phyloP scores from a whole-genome alignment of 2,797 vertebrate genomes.

The Siniperca obscura region DNA sequence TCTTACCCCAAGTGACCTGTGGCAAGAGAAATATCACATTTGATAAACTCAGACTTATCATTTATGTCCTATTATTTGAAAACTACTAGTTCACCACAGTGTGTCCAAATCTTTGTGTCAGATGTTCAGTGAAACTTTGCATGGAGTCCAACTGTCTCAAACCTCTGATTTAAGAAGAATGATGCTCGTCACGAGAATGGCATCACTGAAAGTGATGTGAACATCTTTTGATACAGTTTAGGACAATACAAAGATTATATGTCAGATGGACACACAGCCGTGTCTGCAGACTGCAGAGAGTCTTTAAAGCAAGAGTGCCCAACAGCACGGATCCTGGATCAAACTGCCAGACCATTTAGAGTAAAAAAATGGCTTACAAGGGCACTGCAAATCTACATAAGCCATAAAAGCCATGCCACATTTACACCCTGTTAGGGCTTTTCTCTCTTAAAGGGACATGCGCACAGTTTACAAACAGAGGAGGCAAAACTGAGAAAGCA shows the following conservation, averaged over 20 bases:
- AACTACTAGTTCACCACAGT: conserved; percentile 70
- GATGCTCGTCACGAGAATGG: conserved; percentile 52
- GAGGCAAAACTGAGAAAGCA: conserved; percentile 77
- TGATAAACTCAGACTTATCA: conserved; percentile 54
- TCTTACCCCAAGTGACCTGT: conserved; percentile 62
- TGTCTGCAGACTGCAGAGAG: conserved; percentile 67
- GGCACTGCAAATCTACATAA: conserved; percentile 80
- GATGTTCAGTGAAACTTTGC: conserved; percentile 46
- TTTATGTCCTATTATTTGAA: conserved; percentile 57
- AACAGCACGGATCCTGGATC: conserved; percentile 55
- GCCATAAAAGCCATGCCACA: conserved; percentile 84
- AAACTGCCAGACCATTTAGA: conserved; percentile 65
- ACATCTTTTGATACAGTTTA: conserved; percentile 63
- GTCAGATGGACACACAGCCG: conserved; percentile 60
- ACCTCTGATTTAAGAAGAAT: conserved; percentile 50
- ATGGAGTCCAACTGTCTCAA: conserved; percentile 43
- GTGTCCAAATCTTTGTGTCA: conserved; percentile 60
- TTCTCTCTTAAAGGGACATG: conserved; percentile 89
- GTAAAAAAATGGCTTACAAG: conserved; percentile 74
- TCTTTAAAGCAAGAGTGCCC: conserved; percentile 68
- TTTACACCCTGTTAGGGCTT: conserved; percentile 71
- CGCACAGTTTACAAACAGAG: conserved; percentile 84
- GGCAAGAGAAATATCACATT: conserved; percentile 62
- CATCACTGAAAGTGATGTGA: conserved; percentile 55
- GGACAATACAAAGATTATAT: conserved; percentile 62